phyloP scores from a whole-genome alignment of 1,140 invertebrate species.

The Subanguina moxae region DNA sequence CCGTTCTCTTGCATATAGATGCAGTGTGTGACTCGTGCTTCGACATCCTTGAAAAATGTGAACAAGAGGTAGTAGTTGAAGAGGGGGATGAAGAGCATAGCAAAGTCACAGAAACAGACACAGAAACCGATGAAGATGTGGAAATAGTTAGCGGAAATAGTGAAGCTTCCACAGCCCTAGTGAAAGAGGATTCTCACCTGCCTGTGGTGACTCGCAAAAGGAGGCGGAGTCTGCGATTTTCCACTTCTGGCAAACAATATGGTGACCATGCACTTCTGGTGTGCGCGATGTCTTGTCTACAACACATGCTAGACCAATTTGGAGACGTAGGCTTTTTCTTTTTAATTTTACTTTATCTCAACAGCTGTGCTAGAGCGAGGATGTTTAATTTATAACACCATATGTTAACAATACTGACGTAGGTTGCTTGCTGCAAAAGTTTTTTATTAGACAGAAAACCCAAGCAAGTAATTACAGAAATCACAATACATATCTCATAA shows the following conservation, averaged over 20 bases:
- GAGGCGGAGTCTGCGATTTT: neutral
- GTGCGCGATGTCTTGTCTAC: slow-evolving; percentile 21
- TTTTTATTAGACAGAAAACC: no score
- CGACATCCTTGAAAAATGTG: slow-evolving; percentile 27
- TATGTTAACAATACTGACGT: no score
- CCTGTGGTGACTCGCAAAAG: slow-evolving; percentile 3
- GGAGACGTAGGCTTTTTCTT: neutral
- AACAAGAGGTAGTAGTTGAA: no score
- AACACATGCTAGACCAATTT: slow-evolving; percentile 24
- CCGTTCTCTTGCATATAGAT: slow-evolving; percentile 17
- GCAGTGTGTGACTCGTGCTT: slow-evolving; percentile 11
- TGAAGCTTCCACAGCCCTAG: neutral
- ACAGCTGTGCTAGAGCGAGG: no score
- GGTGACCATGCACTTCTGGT: slow-evolving; percentile 29
- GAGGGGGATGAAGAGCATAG: slow-evolving; percentile 1
- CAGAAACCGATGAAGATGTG: slow-evolving; percentile 6
- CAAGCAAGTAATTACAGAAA: no score
- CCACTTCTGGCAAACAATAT: slow-evolving; percentile 24
- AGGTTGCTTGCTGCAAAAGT: no score
- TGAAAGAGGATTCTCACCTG: neutral
- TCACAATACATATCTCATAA: no score
- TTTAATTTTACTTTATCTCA: neutral
- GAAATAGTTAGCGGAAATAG: slow-evolving; percentile 11
- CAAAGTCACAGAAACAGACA: slow-evolving; percentile 13
- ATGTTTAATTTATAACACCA: no score